Evolutionary conservation across 2,113 vertebrate species (phyloP).

Genomic region (Bothrops jararaca): DNA sequence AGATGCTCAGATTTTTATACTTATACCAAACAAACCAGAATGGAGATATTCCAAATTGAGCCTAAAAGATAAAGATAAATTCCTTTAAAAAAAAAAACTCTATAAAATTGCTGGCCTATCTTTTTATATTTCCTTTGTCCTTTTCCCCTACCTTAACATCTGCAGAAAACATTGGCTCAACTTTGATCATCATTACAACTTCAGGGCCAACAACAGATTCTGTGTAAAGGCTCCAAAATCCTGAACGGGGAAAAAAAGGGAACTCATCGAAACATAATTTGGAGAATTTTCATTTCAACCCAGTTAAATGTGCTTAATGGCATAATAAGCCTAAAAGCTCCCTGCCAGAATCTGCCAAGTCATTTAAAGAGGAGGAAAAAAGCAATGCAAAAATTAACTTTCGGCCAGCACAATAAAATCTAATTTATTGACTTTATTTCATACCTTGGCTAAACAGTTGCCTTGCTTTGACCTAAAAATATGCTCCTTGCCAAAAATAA

Average conservation of each 20-base stretch:
- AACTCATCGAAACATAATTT: background rate
- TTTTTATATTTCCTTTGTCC: background rate
- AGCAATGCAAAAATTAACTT: background rate
- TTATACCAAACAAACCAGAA: background rate
- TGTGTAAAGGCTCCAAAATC: background rate
- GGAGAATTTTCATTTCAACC: background rate
- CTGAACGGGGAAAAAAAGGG: background rate
- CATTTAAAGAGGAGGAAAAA: background rate
- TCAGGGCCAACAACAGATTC: background rate
- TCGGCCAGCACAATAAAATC: background rate
- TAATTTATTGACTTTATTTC: background rate
- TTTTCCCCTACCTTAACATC: too few species aligned
- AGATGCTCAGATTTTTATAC: background rate
- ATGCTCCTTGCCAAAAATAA: background rate
- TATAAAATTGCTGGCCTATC: background rate
- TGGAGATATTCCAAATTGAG: background rate
- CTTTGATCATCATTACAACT: background rate
- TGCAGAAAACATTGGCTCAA: background rate
- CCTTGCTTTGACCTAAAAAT: background rate
- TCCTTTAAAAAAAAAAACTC: background rate
- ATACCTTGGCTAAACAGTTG: background rate
- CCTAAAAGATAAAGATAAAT: background rate
- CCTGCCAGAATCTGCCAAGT: conserved; percentile 3
- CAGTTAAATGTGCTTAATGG: background rate
- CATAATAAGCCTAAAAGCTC: background rate